These are phyloP conservation scores for Penaeus chinensis DNA, from an alignment of 1,140 invertebrate species.

Conservation along the genomic window DNA sequence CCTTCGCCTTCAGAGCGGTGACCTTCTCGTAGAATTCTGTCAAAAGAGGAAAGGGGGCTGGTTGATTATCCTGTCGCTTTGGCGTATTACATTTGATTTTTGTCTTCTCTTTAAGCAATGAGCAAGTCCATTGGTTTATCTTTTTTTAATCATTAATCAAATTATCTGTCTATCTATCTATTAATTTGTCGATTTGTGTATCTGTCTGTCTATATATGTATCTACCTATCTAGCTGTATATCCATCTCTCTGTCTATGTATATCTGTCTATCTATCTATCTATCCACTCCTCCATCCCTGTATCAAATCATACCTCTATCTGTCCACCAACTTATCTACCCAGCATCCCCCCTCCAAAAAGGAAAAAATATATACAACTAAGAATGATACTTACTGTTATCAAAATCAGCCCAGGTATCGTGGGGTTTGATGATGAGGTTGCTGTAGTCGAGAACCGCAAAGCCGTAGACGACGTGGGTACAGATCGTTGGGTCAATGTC, in stretches of 20 bases:
- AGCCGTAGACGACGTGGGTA: slow-evolving; percentile 71
- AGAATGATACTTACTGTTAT: slow-evolving; percentile 62
- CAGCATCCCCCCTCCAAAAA: no score
- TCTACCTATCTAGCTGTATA: no score
- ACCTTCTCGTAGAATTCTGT: slow-evolving; percentile 86
- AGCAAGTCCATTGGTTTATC: no score
- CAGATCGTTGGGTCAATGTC: slow-evolving; percentile 69
- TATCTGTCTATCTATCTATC: no score
- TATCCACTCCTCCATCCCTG: no score
- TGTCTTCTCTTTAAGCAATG: not conserved
- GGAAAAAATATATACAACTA: not conserved
- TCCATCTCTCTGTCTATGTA: no score
- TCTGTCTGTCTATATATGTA: no score
- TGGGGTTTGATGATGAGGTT: slow-evolving; percentile 65
- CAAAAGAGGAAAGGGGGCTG: not conserved
- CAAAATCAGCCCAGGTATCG: slow-evolving; percentile 66
- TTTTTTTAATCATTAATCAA: no score
- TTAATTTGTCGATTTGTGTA: no score
- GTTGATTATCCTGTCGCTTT: slow-evolving; percentile 4
- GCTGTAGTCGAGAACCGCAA: slow-evolving; percentile 67
- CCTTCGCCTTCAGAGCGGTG: slow-evolving; percentile 80
- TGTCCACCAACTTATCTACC: no score
- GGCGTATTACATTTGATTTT: not conserved
- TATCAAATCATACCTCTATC: no score
- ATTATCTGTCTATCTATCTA: no score